Conservation (phyloP, 2,113 vertebrate genomes). For the Turnix velox region DNA sequence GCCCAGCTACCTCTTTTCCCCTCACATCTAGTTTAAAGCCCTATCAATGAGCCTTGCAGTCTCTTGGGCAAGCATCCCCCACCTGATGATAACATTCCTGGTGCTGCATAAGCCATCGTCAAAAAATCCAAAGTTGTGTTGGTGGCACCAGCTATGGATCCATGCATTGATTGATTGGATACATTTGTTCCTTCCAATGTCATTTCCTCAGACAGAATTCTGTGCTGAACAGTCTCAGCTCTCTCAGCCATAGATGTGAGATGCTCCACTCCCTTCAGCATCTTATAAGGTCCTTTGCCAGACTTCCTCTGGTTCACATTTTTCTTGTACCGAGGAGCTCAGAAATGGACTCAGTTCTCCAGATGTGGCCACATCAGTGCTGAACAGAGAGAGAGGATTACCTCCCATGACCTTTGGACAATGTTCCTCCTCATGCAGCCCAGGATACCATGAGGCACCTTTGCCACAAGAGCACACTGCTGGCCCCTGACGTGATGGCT, state of each 20-base stretch:
- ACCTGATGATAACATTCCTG: no score
- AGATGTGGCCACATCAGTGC: neutral
- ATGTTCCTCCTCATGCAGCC: neutral
- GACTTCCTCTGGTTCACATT: neutral
- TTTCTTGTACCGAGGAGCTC: neutral
- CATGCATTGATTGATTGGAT: no score
- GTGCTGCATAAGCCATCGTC: no score
- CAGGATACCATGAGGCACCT: neutral
- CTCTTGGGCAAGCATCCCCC: no score
- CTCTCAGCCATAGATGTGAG: neutral
- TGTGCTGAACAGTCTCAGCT: neutral
- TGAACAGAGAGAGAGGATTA: neutral
- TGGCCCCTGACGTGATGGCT: neutral
- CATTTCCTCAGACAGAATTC: no score
- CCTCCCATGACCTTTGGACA: neutral
- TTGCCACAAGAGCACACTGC: neutral
- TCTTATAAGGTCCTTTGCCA: neutral
- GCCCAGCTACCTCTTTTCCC: no score
- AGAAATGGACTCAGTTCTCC: neutral
- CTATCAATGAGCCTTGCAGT: no score
- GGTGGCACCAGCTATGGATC: no score
- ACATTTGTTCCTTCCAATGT: no score
- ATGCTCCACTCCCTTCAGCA: neutral
- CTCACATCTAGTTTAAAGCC: no score
- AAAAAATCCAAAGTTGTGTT: no score